These are phyloP conservation scores for Dasypogon diadema DNA, from an alignment of 2,888 invertebrate species.

Conservation along the genomic window DNA sequence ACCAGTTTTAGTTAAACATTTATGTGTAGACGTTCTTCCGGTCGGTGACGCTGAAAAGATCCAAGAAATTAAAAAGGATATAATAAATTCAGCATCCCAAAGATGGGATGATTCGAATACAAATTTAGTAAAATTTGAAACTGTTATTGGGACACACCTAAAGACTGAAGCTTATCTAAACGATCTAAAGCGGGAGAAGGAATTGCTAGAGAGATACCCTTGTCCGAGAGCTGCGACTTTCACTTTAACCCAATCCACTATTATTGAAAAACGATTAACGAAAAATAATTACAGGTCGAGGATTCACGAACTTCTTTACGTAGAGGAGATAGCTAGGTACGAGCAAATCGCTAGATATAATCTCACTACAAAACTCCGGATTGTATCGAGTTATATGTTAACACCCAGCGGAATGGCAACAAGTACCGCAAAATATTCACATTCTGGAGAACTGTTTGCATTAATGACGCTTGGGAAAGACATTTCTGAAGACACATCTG, in stretches of 20 bases:
- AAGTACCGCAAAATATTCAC: constrained; percentile 81
- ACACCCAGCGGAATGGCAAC: constrained; percentile 77
- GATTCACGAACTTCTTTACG: constrained; percentile 80
- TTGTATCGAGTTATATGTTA: constrained; percentile 77
- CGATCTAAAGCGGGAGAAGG: constrained; percentile 71
- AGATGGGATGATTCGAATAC: constrained; percentile 74
- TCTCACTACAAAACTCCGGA: constrained; percentile 73
- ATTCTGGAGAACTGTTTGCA: constrained; percentile 82
- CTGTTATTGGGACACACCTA: constrained; percentile 71
- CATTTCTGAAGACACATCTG: constrained; percentile 84
- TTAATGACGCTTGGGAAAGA: constrained; percentile 78
- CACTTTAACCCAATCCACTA: constrained; percentile 76
- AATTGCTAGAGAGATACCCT: constrained; percentile 74
- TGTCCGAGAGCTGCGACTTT: constrained; percentile 77
- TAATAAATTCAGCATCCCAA: constrained; percentile 74
- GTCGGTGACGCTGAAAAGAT: constrained; percentile 75
- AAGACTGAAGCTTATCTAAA: constrained; percentile 68
- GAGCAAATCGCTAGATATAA: constrained; percentile 79
- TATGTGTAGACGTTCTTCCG: constrained; percentile 83
- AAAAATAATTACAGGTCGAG: constrained; percentile 79
- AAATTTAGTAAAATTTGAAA: constrained; percentile 71
- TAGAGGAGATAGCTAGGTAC: constrained; percentile 82
- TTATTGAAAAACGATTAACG: constrained; percentile 74
- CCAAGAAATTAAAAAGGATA: constrained; percentile 74
- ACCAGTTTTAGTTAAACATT: constrained; percentile 74